A percentile compares a stretch with the other conserved stretches of the same genome.
These are phyloP conservation scores for Heterodera schachtii DNA, from an alignment of 1,140 invertebrate species.

Conservation along the genomic window DNA sequence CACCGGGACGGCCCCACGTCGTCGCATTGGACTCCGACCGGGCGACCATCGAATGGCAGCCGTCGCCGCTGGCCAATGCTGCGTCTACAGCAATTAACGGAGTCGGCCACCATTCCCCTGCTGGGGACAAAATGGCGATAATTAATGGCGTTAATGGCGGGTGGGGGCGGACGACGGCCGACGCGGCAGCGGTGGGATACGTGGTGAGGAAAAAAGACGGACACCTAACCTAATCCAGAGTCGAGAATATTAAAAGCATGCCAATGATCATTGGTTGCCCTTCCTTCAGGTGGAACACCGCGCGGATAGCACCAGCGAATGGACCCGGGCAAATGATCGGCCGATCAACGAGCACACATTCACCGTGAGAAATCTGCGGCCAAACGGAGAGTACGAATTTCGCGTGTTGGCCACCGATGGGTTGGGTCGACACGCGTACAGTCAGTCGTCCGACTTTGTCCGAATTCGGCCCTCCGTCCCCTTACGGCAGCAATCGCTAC, in stretches of 20 bases:
- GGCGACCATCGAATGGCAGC: slow-evolving; percentile 56
- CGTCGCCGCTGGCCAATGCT: slow-evolving; percentile 17
- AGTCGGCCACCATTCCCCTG: neutral
- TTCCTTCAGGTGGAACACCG: slow-evolving; percentile 32
- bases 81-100: neutral
- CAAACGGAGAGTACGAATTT: slow-evolving; percentile 65
- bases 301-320: neutral
- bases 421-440: slow-evolving; percentile 57
- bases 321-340: slow-evolving; percentile 29
- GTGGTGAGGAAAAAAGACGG: neutral
- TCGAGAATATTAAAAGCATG: neutral
- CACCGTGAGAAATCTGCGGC: slow-evolving; percentile 52
- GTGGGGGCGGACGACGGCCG: neutral
- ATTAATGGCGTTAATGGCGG: neutral
- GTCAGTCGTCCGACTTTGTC: slow-evolving; percentile 56
- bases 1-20: slow-evolving; percentile 50
- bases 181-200: slow-evolving; percentile 5
- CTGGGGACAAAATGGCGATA: neutral
- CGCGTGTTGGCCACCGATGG: slow-evolving; percentile 56
- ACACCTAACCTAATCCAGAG: no score
- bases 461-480: slow-evolving; percentile 53
- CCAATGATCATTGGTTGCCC: neutral
- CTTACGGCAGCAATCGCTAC: slow-evolving; percentile 22
- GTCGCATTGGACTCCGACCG: slow-evolving; percentile 57
- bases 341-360: slow-evolving; percentile 27